Base-by-base conservation (phyloP, 2,888 invertebrate genomes). In the Uloborus plumipes region DNA sequence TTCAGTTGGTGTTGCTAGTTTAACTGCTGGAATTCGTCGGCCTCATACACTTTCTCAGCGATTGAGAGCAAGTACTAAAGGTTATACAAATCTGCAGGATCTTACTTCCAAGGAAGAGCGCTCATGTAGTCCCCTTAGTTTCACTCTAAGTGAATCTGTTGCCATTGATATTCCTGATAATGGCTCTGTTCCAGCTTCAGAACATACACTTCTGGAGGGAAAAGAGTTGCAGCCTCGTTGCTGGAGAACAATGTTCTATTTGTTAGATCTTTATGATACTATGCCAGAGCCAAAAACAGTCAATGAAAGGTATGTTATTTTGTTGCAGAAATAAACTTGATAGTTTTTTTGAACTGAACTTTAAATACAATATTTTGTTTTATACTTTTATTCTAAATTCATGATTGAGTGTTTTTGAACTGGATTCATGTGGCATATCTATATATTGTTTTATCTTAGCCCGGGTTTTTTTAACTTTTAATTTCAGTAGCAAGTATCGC, bases 241-340 rank as follows among this genome's bases (percentile, higher is more conserved):
- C 88, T 98, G 98, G 98, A 94, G 95, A 88, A 98, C 96, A 0
- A 94, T 98, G 86, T 97, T 96, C 89, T 94, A 96, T 89, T 91
- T 98, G 84, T 90, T 98, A 75, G 96, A 98, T 88, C 90, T 98
- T 71, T 98, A 98, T 88, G 96, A 97, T 9, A 95, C 95, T 67
- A 95, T 96, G 93, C 97, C 98, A 0, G 97, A 97, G 88, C 95
- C 96, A 0, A 97, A 97, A 89, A 97, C 96, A 0, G 94, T 97
- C 62, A 93, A 93, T 49, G 94, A 94, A 89, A 91, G 93, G 91
- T 91, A 85, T 84, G 49, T 49, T 58, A 20, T 22, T 20, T 20
- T 20, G 18, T 20, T 20, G n/a, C n/a, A n/a, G n/a, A n/a, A n/a
- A n/a, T n/a, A n/a, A n/a, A n/a, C n/a, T n/a, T n/a, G n/a, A n/a